Conservation (phyloP, 2,113 vertebrate species). For the Ellobius talpinus region DNA sequence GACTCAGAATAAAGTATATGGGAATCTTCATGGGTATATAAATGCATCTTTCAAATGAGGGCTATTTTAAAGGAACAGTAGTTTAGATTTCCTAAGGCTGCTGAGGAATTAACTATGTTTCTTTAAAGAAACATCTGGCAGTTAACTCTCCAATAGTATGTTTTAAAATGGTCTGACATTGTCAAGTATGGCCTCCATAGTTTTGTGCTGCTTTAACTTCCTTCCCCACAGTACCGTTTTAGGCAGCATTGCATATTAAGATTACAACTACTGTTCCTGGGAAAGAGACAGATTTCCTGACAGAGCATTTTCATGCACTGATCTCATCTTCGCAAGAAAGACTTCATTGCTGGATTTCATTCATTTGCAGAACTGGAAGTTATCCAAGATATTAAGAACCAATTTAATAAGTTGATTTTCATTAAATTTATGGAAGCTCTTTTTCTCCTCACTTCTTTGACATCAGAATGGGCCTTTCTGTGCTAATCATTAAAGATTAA, state of each 20-base stretch:
- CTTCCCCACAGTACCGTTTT: slow-evolving; percentile 32
- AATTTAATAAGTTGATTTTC: slow-evolving; percentile 71
- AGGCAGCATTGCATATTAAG: background rate
- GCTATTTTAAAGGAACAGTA: background rate
- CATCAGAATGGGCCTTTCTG: slow-evolving; percentile 45
- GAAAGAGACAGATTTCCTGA: background rate
- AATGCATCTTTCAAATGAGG: background rate
- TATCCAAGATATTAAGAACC: background rate
- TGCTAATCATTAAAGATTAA: slow-evolving; percentile 75
- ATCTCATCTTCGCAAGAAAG: slow-evolving; percentile 56
- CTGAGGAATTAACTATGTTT: background rate
- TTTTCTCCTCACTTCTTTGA: slow-evolving; percentile 65
- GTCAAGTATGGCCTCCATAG: background rate
- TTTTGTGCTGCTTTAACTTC: slow-evolving; percentile 19
- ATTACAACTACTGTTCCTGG: background rate
- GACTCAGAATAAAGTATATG: background rate
- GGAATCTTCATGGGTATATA: background rate
- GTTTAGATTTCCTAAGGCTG: background rate
- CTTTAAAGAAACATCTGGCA: background rate
- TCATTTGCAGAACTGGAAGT: slow-evolving; percentile 56
- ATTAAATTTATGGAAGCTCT: slow-evolving; percentile 65
- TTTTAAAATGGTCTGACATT: slow-evolving; percentile 33
- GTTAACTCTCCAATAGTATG: background rate
- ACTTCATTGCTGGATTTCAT: slow-evolving; percentile 4
- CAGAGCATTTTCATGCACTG: background rate